Evolutionary conservation across 2,797 vertebrate species (phyloP).

Genomic region (Sciurus carolinensis): DNA sequence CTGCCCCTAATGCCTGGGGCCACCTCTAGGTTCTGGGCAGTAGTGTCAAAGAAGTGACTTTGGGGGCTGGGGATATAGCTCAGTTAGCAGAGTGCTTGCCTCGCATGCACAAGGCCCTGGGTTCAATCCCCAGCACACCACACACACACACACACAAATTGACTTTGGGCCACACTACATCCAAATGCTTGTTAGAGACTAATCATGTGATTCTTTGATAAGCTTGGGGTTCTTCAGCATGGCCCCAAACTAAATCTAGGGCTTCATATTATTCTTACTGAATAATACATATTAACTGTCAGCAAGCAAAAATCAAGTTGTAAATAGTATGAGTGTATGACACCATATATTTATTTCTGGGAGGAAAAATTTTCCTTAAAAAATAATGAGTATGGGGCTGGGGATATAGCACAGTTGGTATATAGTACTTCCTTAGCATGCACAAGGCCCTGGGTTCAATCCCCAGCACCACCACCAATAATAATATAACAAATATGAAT

Average conservation of each 20-base stretch:
- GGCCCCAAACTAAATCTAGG: conserved; percentile 6
- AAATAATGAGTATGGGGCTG: not conserved
- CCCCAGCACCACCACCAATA: not conserved
- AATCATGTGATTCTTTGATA: not conserved
- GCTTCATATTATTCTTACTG: not conserved
- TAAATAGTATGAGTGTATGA: not conserved
- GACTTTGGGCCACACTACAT: not conserved
- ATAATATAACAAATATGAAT: not conserved
- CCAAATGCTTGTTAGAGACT: not conserved
- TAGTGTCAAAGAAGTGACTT: not conserved
- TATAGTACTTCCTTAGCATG: no score
- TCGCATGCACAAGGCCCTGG: no score
- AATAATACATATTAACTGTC: not conserved
- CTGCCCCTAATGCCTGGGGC: not conserved
- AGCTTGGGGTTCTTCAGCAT: not conserved
- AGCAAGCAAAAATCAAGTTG: conserved; percentile 47
- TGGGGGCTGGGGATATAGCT: not conserved
- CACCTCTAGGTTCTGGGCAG: not conserved
- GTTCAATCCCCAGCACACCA: no score
- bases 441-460: no score
- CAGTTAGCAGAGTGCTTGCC: no score
- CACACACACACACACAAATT: not conserved
- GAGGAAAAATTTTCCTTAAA: not conserved
- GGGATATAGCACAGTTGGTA: no score
- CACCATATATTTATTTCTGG: not conserved